A percentile compares a stretch with the other conserved stretches of the same genome.
These are phyloP conservation scores for Neomicropteryx cornuta DNA, from an alignment of 1,140 invertebrate species.

Conservation along the genomic window DNA sequence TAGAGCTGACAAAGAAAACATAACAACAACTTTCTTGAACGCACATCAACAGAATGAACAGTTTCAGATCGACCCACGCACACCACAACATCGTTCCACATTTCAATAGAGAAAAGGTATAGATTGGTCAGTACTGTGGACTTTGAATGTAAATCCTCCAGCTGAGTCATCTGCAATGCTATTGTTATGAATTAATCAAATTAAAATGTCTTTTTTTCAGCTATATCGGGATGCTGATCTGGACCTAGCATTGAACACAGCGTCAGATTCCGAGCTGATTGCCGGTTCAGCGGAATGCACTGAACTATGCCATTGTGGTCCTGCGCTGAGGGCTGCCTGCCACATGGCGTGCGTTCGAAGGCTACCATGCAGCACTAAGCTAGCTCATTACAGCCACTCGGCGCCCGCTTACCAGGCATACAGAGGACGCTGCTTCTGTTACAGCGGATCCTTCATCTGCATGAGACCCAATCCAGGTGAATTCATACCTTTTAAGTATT, in stretches of 20 bases:
- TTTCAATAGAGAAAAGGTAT: no score
- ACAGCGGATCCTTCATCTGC: constrained; percentile 82
- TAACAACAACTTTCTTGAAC: no score
- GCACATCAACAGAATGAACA: no score
- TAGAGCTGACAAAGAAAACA: no score
- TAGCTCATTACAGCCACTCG: constrained; percentile 80
- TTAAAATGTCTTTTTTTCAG: no score
- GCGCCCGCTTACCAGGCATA: constrained; percentile 81
- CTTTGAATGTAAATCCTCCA: no score
- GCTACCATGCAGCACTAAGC: constrained; percentile 71
- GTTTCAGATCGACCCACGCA: no score
- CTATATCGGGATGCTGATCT: constrained; percentile 77
- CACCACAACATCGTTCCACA: no score
- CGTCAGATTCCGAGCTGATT: not conserved
- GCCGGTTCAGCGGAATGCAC: constrained; percentile 25
- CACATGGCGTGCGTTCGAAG: constrained; percentile 77
- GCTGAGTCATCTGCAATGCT: no score
- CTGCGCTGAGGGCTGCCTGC: constrained; percentile 63
- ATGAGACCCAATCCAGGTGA: constrained; percentile 75
- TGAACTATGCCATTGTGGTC: constrained; percentile 52
- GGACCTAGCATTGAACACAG: constrained; percentile 47
- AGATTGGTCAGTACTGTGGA: no score
- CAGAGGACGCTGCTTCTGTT: constrained; percentile 78
- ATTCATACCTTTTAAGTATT: constrained; percentile 14
- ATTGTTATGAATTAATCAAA: no score